Evolutionary conservation across 1,140 invertebrate genomes (phyloP), one percentile per base, ranked within the genome.

Genomic region (Drosophila watanabei): DNA sequence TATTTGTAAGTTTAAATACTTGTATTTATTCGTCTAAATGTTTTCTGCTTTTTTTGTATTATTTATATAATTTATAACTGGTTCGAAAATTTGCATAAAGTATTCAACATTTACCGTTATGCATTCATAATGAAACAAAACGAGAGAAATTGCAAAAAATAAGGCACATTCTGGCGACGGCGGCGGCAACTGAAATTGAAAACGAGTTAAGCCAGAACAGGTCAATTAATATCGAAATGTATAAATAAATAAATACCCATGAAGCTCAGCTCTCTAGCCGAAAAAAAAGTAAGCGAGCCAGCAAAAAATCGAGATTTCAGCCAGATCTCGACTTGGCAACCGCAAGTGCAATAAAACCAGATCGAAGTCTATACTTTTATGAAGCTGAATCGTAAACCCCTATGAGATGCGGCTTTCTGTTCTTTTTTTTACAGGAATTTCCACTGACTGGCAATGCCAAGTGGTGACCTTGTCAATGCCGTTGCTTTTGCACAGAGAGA

Each of bases 71-170:
- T 66, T 72, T 39, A 18, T 66, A 87, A 75, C 81, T 62, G 83
- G 70, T 85, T 89, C 82, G 48, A 18, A 8, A 68, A 51, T 76
- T 80, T 83, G 77, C 72, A 80, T 70, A 57, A 75, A 71, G 69
- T 83, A 84, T 88, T 90, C 79, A 81, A 52, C 39, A 70, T 90
- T 81, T 89, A 89, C 85, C 85, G 85, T 90, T 89, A 89, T 45
- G 62, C 49, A 76, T 80, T 65, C 46, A 61, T 57, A 70, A 76
- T 30, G n/a, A 57, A 69, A 69, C 66, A 69, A 71, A 57, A 45
- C 48, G 68, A 65, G 64, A 71, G 49, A 71, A 71, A 71, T 71
- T 69, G 18, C 41, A 66, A 43, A 60, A 43, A 58, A 64, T 49
- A 57, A 59, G 39, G 39, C 49, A 43, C 49, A 79, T 63, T 61